Base-by-base conservation (phyloP, 1,140 invertebrate genomes). In the Drosophila aff. region DNA sequence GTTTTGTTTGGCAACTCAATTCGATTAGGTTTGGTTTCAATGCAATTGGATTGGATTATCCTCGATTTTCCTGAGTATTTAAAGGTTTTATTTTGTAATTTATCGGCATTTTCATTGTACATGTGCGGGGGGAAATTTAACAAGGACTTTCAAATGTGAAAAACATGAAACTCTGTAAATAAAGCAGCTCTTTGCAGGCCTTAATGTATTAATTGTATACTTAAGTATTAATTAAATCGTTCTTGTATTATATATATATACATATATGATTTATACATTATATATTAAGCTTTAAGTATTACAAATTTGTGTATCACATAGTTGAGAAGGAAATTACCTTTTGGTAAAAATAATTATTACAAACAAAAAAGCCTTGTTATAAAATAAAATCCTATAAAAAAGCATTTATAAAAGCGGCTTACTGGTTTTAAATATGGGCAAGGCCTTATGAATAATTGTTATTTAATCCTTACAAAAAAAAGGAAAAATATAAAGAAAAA, bases 1-100 rank as follows among this genome's bases (percentile, higher is more conserved):
- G 53, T 73, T 73, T 43, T 73, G 53, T 73, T 31, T 40, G 36
- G 38, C 65, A 5, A 23, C 41, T 28, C 67, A 50, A 73, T 73
- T 73, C 28, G 69, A 73, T 73, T 72, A 43, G 44, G 21, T 60
- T 73, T 23, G 67, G 15, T 68, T 55, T 38, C 49, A 44, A 11
- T 41, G 53, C n/a, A 3, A 73, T 52, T 73, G 28, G 46, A 50
- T 50, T 50, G 49, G 49, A 71, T 71, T 71, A 71, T 33, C 33
- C 31, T 36, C 26, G 33, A 41, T 15, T 40, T 28, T 9, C 43
- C 28, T 44, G 28, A 50, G 59, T 73, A 73, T 73, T 44, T 52
- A 26, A 72, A 28, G 26, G 44, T 52, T 57, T 38, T 11, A 67
- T 52, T 44, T 21, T 11, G 16, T 28, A 52, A 67, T 67, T 57